These are phyloP conservation scores for Ladona fulva DNA, from an alignment of 1,140 invertebrate genomes.

Conservation along the genomic window DNA sequence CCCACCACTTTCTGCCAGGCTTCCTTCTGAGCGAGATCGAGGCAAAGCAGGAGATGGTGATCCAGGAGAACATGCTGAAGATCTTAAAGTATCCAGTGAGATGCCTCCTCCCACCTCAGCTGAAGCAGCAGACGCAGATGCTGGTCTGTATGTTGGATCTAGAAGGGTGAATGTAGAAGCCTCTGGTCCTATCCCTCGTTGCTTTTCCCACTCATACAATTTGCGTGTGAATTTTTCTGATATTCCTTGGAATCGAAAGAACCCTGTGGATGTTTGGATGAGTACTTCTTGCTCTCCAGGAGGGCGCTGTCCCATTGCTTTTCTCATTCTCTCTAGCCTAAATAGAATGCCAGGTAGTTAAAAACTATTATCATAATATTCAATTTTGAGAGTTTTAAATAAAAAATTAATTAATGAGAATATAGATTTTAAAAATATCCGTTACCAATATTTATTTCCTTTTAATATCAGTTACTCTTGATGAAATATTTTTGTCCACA, in stretches of 20 bases:
- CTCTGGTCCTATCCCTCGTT: slow-evolving; percentile 67
- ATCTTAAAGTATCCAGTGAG: slow-evolving; percentile 40
- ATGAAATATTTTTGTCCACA: too few species aligned
- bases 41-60: slow-evolving; percentile 33
- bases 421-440: too few species aligned
- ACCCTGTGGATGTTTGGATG: slow-evolving; percentile 68
- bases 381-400: too few species aligned
- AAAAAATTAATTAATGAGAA: too few species aligned
- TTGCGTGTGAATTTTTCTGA: slow-evolving; percentile 80
- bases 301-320: slow-evolving; percentile 40
- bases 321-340: slow-evolving; percentile 51
- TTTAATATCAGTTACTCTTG: too few species aligned
- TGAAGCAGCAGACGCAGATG: slow-evolving; percentile 20
- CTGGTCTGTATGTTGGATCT: slow-evolving; percentile 44
- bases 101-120: slow-evolving; percentile 18
- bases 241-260: slow-evolving; percentile 75
- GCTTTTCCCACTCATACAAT: slow-evolving; percentile 84
- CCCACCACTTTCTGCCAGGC: slow-evolving; percentile 43
- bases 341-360: slow-evolving; percentile 18
- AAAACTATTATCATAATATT: too few species aligned
- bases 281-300: slow-evolving; percentile 55
- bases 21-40: slow-evolving; percentile 62
- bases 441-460: too few species aligned
- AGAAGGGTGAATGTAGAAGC: slow-evolving; percentile 69
- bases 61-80: neutral